Percentiles rank a stretch among this genome's conserved stretches.
Conservation (phyloP, 2,113 vertebrate species). For the Vulpes lagopus region DNA sequence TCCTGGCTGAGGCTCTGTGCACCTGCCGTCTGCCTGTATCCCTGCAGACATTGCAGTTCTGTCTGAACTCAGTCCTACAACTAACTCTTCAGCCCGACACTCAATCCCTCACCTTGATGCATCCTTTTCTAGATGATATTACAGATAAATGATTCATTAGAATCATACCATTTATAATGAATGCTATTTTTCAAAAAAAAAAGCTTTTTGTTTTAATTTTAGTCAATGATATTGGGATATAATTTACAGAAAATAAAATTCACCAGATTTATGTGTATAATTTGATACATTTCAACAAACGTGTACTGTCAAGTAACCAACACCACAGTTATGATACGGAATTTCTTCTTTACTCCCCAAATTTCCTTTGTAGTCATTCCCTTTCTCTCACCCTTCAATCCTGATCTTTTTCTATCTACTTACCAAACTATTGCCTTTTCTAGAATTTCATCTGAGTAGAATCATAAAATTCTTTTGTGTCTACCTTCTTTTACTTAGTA, state of each 20-base stretch:
- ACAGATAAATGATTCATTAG: too few species aligned
- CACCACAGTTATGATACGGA: not conserved
- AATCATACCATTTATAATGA: not conserved
- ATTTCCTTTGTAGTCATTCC: not conserved
- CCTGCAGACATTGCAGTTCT: not conserved
- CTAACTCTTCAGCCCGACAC: too few species aligned
- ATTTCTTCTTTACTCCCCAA: not conserved
- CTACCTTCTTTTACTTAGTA: not conserved
- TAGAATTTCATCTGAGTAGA: not conserved
- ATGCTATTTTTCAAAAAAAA: not conserved
- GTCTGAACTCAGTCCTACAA: not conserved
- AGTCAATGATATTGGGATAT: not conserved
- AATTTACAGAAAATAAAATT: not conserved
- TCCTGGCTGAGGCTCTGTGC: accelerated
- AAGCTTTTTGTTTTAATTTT: not conserved
- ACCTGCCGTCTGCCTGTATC: not conserved
- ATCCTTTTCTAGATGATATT: not conserved
- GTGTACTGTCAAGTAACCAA: not conserved
- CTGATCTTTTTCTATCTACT: too few species aligned
- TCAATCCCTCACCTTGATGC: accelerated
- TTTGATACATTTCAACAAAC: not conserved
- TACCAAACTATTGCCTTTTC: not conserved
- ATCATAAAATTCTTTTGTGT: not conserved
- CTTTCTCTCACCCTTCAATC: not conserved
- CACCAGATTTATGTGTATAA: not conserved